phyloP scores from a whole-genome alignment of 2,797 vertebrate genomes.

The Fistularia tabacaria region DNA sequence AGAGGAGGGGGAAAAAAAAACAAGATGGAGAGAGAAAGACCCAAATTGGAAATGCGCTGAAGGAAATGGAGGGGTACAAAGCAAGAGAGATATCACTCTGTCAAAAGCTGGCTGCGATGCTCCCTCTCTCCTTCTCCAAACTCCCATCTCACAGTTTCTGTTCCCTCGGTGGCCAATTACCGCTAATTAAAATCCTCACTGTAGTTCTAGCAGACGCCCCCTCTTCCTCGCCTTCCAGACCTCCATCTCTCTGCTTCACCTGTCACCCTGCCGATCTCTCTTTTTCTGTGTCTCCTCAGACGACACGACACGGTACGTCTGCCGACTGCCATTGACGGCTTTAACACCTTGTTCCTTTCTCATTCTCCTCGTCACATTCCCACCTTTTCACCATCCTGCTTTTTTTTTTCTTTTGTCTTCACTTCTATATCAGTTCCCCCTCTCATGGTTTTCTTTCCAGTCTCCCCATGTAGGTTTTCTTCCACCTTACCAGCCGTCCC shows the following conservation, averaged over 20 bases:
- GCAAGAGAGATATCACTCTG: slow-evolving; percentile 63
- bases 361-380: slow-evolving; percentile 20
- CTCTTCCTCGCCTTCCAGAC: slow-evolving; percentile 46
- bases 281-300: slow-evolving; percentile 33
- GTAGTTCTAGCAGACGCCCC: slow-evolving; percentile 55
- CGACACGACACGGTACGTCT: slow-evolving; percentile 10
- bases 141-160: slow-evolving; percentile 55
- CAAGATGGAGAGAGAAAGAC: slow-evolving; percentile 24
- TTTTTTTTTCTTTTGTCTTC: slow-evolving; percentile 9
- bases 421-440: slow-evolving; percentile 17
- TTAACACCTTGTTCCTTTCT: slow-evolving; percentile 44
- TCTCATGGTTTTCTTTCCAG: neutral
- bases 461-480: neutral
- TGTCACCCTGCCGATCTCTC: slow-evolving; percentile 42
- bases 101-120: slow-evolving; percentile 52
- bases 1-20: slow-evolving; percentile 29
- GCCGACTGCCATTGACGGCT: slow-evolving; percentile 32
- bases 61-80: slow-evolving; percentile 59
- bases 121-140: slow-evolving; percentile 36
- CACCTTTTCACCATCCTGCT: slow-evolving; percentile 37
- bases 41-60: slow-evolving; percentile 13
- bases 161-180: slow-evolving; percentile 81
- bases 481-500: neutral
- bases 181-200: slow-evolving; percentile 76
- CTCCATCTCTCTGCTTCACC: slow-evolving; percentile 36